Base-by-base conservation (phyloP, 2,888 invertebrate genomes). In the Campoplex capitator region DNA sequence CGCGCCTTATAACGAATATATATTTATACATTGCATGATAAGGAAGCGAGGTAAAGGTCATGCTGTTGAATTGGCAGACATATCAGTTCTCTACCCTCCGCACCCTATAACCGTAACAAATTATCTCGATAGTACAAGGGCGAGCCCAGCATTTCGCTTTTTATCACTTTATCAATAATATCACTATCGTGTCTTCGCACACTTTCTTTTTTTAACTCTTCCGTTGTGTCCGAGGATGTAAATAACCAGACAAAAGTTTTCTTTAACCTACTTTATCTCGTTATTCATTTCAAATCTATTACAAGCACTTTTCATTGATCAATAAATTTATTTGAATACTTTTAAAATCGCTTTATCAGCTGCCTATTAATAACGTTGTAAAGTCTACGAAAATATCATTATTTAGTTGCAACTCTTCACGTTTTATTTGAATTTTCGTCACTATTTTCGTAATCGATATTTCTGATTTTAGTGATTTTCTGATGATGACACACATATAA, bases 121-220 rank as follows among this genome's bases (percentile, higher is more conserved):
- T 86, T 83, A 83, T 80, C 76, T n/a, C 58, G 86, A 86, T 86
- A 80, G 71, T 80, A 73, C 80, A 68, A 77, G 80, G 86, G 81
- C 77, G 78, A 82, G 86, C 38, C 81, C 80, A 38, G 32, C 67
- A 23, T 32, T 51, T 74, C 67, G 28, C 13, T 56, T 51, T 67
- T 82, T 83, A 83, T 86, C 83, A 54, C 62, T 62, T 62, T 62
- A 62, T 62, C 62, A 62, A 62, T 62, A 62, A 62, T 32, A 62
- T 32, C 62, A 16, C 62, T 11, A 32, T 62, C 62, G 62, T 32
- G 32, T 62, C 16, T 62, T 18, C 58, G 32, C 32, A 48, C 13
- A 70, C 45, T 70, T 48, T 70, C 38, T 70, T 45, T 13, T 45
- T 45, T 48, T 42, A 70, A 70, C 70, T 23, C 45, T 70, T 45